Evolutionary conservation across 1,140 invertebrate genomes (phyloP), one percentile per base, ranked within the genome.

Genomic region (Branchinecta lynchi): DNA sequence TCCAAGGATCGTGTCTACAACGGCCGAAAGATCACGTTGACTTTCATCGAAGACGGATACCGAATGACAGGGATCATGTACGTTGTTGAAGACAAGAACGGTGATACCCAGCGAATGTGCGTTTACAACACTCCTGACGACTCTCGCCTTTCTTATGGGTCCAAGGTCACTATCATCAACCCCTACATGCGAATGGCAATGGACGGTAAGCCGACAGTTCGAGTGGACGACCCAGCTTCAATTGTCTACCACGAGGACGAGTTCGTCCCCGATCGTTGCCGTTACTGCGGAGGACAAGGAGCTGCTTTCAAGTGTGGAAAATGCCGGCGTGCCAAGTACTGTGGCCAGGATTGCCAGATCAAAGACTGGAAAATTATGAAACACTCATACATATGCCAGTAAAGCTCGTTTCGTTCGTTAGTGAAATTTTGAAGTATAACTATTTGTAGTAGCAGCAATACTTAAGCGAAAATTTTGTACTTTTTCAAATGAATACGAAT

Each of bases 1-100:
- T 17, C 9, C 6, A 45, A 65, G 46, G 71, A 73, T 43, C 45
- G 70, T 7, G 45, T 69, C 45, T 73, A 70, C 51, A 66, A 68
- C 32, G 67, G 65, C 8, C 43, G 7, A 20, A 69, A 51, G 7
- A 67, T 73, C 43, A 68, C 65, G 46, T 10, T 72, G 5, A 66
- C 44, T 9, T 21, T 70, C 3, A 72, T 72, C 46, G 72, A 73
- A 71, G 69, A 70, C 20, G 45, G 68, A 15, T 43, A 66, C 6
- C 66, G 69, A 8, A 43, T 9, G 8, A 45, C 68, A 7, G 71
- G 65, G 8, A 46, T 72, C 10, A 12, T 8, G 10, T n/a, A 60
- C 8, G 20, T 72, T 43, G 71, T 69, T 17, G 43, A 72, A 66
- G 72, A 73, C 60, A 65, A 69, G 12, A 68, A 72, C 44, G 65